Percentiles rank a stretch among this genome's conserved stretches.
These are phyloP conservation scores for Tapirus terrestris DNA, from an alignment of 2,113 vertebrate genomes.

Conservation along the genomic window DNA sequence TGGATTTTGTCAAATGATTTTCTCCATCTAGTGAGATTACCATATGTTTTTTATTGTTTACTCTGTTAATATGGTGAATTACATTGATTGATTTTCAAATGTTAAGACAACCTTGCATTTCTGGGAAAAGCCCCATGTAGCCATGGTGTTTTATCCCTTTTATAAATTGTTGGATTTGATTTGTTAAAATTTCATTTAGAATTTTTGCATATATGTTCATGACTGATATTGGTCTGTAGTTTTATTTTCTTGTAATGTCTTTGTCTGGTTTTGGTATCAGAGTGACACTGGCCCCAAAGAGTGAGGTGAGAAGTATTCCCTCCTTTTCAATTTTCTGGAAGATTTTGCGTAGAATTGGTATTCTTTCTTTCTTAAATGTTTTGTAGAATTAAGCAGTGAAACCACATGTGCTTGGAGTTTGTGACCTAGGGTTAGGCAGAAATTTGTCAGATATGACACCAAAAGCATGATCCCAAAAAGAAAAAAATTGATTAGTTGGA, in stretches of 20 bases:
- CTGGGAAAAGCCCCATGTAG: not conserved
- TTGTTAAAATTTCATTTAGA: not conserved
- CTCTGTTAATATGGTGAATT: not conserved
- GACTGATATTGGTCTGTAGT: not conserved
- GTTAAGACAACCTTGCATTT: not conserved
- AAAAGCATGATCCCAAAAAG: no score
- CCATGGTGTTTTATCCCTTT: not conserved
- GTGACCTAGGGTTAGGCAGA: no score
- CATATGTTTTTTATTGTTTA: not conserved
- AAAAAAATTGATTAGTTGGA: no score
- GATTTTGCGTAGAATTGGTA: not conserved
- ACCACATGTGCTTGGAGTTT: no score
- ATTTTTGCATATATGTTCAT: not conserved
- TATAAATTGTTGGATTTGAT: not conserved
- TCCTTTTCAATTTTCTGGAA: not conserved
- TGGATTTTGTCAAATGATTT: constrained; percentile 17
- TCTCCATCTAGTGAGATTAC: not conserved
- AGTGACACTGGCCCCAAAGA: not conserved
- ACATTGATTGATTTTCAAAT: not conserved
- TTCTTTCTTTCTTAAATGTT: not conserved
- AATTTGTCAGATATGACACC: no score
- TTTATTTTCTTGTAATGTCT: not conserved
- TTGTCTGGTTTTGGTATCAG: not conserved
- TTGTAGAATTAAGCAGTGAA: not conserved
- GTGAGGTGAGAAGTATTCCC: not conserved